Base-by-base conservation (phyloP, 2,888 invertebrate species). In the Cataglyphis cursor region DNA sequence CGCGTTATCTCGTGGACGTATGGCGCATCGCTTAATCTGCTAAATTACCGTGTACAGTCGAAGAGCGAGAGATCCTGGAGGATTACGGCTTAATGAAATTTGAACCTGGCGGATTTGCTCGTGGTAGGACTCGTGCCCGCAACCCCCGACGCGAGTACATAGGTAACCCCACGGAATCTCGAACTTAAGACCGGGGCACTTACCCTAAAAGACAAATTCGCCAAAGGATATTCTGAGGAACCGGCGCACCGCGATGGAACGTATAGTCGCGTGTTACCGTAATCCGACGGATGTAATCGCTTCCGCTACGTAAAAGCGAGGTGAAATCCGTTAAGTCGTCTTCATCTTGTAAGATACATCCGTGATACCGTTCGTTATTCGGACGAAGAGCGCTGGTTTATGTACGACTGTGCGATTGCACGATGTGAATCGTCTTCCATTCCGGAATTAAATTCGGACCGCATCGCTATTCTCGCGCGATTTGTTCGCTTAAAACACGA, bases 171-270 rank as follows among this genome's bases (percentile, higher is more conserved):
- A 2, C 35, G 62, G 64, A 85, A 85, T 86, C 84, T 83, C 86
- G 21, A 70, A 81, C 82, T 84, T 90, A 89, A 89, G 84, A 83
- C 89, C 65, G 51, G 1, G 51, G 70, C 82, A 83, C 82, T 88
- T 89, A 88, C 85, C 85, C 82, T 73, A 64, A 89, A 87, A 89
- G 90, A 90, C 90, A 90, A 90, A 90, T 90, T 90, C 87, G 86
- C 70, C 57, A 51, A 8, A 59, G 66, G 64, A 72, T 81, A 84
- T 83, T 82, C 84, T 59, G n/a, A 87, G 89, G 81, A 81, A 81
- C 64, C 31, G 6, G 24, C 51, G 57, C 44, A 44, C 44, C 48
- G n/a, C 31, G 48, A 24, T 18, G 44, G 82, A 18, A 38, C n/a
- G 51, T 48, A 68, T 86, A 87, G 85, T 72, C 85, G 81, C 81